These are phyloP conservation scores for Nephrotoma appendiculata DNA, from an alignment of 2,888 invertebrate genomes.

Conservation along the genomic window DNA sequence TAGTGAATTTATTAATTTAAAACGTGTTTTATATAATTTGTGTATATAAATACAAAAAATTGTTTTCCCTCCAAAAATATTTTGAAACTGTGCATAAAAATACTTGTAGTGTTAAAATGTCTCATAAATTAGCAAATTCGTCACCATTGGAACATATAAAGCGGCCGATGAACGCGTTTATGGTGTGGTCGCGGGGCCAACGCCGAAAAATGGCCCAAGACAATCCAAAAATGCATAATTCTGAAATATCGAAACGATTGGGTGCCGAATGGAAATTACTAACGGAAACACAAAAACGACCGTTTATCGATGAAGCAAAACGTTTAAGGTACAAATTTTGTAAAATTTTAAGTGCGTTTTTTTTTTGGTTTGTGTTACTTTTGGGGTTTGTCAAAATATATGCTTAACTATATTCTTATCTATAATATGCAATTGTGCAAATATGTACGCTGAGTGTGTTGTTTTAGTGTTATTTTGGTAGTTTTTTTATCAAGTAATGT, in stretches of 20 bases:
- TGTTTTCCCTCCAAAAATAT: neutral
- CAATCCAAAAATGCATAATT: slow-evolving; percentile 87
- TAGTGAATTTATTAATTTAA: neutral
- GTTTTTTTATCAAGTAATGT: neutral
- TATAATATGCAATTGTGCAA: neutral
- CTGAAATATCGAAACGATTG: slow-evolving; percentile 78
- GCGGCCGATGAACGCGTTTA: slow-evolving; percentile 95
- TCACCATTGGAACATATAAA: slow-evolving; percentile 67
- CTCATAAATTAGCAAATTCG: slow-evolving; percentile 11
- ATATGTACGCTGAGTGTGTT: neutral
- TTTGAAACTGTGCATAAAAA: neutral
- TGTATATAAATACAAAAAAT: neutral
- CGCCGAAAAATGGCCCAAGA: slow-evolving; percentile 86
- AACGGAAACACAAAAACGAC: slow-evolving; percentile 75
- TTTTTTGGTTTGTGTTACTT: too few species aligned
- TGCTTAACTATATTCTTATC: neutral
- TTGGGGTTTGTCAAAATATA: neutral
- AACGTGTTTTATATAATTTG: neutral
- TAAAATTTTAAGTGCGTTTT: neutral
- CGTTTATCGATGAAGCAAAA: slow-evolving; percentile 93
- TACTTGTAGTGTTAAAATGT: neutral
- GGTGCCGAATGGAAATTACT: slow-evolving; percentile 91
- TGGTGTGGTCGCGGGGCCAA: slow-evolving; percentile 90
- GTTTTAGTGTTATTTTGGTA: neutral
- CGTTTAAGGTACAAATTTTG: slow-evolving; percentile 48